Conservation (phyloP, 1,140 invertebrate genomes). For the Spodoptera frugiperda region DNA sequence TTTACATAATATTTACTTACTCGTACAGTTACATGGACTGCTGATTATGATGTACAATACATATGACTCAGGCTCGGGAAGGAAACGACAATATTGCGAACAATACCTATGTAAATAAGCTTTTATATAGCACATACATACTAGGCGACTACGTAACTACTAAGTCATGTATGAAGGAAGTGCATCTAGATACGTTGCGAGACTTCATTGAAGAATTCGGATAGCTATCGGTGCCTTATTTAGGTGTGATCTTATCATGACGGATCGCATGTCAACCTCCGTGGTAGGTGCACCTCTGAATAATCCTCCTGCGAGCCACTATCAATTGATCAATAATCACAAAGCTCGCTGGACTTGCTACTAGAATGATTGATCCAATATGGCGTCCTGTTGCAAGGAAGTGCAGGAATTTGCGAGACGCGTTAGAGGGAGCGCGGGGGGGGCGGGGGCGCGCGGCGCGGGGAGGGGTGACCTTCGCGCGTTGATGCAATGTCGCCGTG, state of each 20-base stretch:
- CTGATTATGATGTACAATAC: neutral
- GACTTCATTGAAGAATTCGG: too few species aligned
- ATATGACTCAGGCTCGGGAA: slow-evolving; percentile 40
- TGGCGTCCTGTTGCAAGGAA: slow-evolving; percentile 78
- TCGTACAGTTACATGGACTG: neutral
- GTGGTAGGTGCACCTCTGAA: neutral
- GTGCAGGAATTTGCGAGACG: slow-evolving; percentile 79
- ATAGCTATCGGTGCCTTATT: too few species aligned
- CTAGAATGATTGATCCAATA: slow-evolving; percentile 78
- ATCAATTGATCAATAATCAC: slow-evolving; percentile 21
- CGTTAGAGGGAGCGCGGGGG: slow-evolving; percentile 57
- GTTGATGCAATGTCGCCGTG: slow-evolving; percentile 84
- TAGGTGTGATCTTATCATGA: neutral
- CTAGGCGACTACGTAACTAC: too few species aligned
- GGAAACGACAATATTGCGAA: slow-evolving; percentile 40
- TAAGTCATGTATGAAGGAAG: too few species aligned
- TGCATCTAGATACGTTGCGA: too few species aligned
- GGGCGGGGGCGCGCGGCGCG: slow-evolving; percentile 52
- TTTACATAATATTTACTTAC: slow-evolving; percentile 43
- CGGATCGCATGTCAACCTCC: neutral
- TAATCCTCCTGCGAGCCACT: neutral
- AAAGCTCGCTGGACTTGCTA: slow-evolving; percentile 37
- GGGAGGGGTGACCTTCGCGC: slow-evolving; percentile 80
- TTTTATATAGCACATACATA: neutral
- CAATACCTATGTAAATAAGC: slow-evolving; percentile 20